Percentiles rank a stretch among this genome's conserved stretches.
Evolutionary conservation across 1,140 invertebrate species (phyloP).

Genomic region (Zelostemma sp.): DNA sequence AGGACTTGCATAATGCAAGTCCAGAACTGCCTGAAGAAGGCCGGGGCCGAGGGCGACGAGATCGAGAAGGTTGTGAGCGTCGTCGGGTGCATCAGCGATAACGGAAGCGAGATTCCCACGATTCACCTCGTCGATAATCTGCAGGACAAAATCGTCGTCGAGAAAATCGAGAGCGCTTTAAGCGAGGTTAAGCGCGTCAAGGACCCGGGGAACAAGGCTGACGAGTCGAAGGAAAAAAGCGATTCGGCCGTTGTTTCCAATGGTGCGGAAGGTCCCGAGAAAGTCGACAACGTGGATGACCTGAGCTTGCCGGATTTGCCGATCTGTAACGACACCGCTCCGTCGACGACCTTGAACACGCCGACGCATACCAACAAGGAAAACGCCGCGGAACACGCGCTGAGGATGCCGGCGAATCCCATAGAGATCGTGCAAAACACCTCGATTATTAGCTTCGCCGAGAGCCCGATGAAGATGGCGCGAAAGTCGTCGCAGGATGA

Average conservation of each 20-base stretch:
- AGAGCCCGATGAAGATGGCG: conserved; percentile 54
- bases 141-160: conserved; percentile 51
- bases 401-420: conserved; percentile 61
- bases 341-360: conserved; percentile 66
- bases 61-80: conserved; percentile 42
- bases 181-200: conserved; percentile 37
- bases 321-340: conserved; percentile 61
- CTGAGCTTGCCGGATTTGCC: conserved; percentile 65
- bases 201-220: conserved; percentile 35
- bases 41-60: neutral
- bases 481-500: conserved; percentile 39
- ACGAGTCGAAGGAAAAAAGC: conserved; percentile 6
- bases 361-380: conserved; percentile 67
- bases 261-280: no score
- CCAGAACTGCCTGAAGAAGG: neutral
- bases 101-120: conserved; percentile 60
- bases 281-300: no score
- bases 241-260: no score
- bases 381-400: conserved; percentile 55
- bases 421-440: conserved; percentile 65
- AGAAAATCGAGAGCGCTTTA: conserved; percentile 41
- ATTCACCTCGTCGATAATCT: conserved; percentile 67
- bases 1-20: neutral
- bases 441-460: conserved; percentile 66
- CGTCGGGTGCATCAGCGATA: conserved; percentile 45